Conservation (phyloP, 2,888 invertebrate genomes). For the Macrophya alboannulata region DNA sequence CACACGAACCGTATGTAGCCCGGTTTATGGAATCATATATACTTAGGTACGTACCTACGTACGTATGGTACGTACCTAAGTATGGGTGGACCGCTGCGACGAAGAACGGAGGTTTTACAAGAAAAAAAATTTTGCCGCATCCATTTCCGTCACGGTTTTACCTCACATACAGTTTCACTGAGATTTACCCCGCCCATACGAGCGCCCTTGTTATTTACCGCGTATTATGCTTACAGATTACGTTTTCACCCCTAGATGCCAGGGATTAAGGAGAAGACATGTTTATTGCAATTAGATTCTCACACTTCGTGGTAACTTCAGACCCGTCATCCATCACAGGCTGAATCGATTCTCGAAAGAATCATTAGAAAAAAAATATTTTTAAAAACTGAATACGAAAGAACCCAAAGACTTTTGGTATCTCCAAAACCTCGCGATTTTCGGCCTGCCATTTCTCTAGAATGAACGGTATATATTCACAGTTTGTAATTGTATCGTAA, state of each 20-base stretch:
- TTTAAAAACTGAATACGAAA: background rate
- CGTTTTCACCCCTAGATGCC: background rate
- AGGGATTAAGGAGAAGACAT: background rate
- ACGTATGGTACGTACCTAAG: background rate
- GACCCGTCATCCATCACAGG: background rate
- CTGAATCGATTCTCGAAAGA: background rate
- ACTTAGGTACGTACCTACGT: background rate
- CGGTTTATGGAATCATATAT: conserved; percentile 39
- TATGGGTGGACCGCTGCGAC: background rate
- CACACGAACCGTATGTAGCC: background rate
- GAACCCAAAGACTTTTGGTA: background rate
- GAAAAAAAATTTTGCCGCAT: conserved; percentile 25
- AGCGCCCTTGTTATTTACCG: conserved; percentile 11
- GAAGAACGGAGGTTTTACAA: background rate
- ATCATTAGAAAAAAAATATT: background rate
- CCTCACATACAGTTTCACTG: background rate
- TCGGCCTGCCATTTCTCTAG: background rate
- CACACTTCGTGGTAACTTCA: background rate
- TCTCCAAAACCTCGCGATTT: background rate
- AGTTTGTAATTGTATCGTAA: conserved; percentile 21
- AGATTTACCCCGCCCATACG: conserved; percentile 7
- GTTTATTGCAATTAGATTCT: background rate
- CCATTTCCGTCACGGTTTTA: background rate
- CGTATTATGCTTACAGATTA: background rate
- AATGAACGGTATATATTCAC: conserved; percentile 1